These are phyloP conservation scores for Mesembrinibis cayennensis DNA, from an alignment of 2,113 vertebrate genomes.

Conservation along the genomic window DNA sequence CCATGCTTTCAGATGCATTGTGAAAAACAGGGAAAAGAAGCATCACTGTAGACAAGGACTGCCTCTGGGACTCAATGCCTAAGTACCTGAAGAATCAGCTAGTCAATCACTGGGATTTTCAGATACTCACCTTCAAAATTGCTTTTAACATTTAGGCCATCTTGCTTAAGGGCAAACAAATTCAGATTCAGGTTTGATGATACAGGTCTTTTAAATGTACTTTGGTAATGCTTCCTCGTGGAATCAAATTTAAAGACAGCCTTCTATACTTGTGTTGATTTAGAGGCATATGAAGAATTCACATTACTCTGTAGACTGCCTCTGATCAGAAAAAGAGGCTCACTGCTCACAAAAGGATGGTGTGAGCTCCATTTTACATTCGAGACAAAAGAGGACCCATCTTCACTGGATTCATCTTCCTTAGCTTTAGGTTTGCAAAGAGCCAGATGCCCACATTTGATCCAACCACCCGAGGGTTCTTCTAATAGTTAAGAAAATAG, in stretches of 20 bases:
- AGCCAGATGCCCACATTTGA: neutral
- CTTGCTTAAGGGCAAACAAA: conserved; percentile 19
- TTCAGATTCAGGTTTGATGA: neutral
- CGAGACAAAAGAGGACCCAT: accelerated
- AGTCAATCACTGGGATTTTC: neutral
- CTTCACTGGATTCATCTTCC: neutral
- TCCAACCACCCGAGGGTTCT: neutral
- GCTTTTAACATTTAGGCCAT: neutral
- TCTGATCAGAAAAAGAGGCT: neutral
- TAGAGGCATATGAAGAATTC: neutral
- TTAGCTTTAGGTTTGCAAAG: neutral
- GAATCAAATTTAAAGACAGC: neutral
- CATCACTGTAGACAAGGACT: neutral
- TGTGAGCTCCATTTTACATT: neutral
- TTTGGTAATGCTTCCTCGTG: neutral
- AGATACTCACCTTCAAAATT: neutral
- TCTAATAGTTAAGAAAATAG: neutral
- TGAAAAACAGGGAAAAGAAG: neutral
- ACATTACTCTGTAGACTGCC: neutral
- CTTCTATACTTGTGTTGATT: neutral
- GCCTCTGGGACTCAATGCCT: neutral
- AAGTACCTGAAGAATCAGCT: neutral
- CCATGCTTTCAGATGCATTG: neutral
- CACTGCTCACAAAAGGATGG: neutral
- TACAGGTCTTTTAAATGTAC: neutral